Conservation (phyloP, 2,797 vertebrate species). For the Micropoecilia bifurca region DNA sequence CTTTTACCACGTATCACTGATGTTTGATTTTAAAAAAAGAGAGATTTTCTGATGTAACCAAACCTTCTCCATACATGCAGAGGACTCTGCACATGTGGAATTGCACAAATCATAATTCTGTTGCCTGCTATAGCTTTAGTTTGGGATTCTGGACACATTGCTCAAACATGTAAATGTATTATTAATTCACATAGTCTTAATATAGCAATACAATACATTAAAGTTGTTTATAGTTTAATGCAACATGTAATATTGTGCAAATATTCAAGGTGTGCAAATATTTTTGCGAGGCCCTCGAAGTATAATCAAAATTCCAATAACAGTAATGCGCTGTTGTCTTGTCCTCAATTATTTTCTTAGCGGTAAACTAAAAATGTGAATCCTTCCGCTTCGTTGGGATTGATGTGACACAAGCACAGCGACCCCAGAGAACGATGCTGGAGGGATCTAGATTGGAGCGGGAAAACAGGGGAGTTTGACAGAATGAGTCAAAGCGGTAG, state of each 20-base stretch:
- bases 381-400: background rate
- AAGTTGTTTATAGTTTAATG: background rate
- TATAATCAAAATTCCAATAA: background rate
- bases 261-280: background rate
- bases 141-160: background rate
- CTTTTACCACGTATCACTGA: background rate
- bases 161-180: background rate
- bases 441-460: background rate
- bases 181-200: background rate
- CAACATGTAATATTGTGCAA: background rate
- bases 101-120: background rate
- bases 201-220: background rate
- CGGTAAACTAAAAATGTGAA: background rate
- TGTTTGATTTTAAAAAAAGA: background rate
- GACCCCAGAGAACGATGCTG: background rate
- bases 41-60: background rate
- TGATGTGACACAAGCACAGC: background rate
- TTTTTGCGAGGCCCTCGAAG: background rate
- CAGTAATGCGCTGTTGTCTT: background rate
- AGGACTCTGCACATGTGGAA: background rate
- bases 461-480: constrained; percentile 24
- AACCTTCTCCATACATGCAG: background rate
- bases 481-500: constrained; percentile 18
- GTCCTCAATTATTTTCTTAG: background rate
- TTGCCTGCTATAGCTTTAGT: background rate